phyloP scores from a whole-genome alignment of 1,140 invertebrate species.

The Popillia japonica region DNA sequence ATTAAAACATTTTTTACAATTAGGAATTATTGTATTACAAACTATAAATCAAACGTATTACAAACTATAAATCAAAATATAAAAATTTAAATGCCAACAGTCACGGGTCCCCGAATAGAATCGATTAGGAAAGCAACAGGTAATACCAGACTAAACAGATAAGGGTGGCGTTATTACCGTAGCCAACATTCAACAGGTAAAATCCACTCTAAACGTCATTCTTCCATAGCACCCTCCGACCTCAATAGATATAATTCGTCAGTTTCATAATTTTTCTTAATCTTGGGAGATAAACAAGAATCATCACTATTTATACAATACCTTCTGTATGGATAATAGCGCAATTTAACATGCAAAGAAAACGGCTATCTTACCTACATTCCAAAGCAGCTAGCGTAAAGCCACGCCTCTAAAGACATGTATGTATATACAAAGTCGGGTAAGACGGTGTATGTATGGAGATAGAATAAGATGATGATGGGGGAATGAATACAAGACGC shows the following conservation, averaged over 20 bases:
- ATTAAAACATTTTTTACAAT: too few species aligned
- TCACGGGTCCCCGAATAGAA: not conserved
- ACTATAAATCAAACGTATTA: too few species aligned
- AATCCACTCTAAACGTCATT: not conserved
- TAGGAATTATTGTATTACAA: too few species aligned
- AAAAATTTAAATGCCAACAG: too few species aligned
- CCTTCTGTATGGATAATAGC: not conserved
- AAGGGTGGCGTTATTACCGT: not conserved
- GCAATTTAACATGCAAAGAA: constrained; percentile 16
- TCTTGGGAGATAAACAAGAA: not conserved
- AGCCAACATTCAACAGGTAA: not conserved
- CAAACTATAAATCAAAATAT: too few species aligned
- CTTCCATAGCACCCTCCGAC: not conserved
- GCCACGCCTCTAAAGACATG: constrained; percentile 26
- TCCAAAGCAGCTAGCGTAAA: constrained; percentile 44
- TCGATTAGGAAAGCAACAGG: not conserved
- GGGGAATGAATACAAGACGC: not conserved
- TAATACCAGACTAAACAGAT: too few species aligned
- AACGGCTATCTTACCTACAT: constrained; percentile 47
- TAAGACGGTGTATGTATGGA: too few species aligned
- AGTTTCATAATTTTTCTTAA: too few species aligned
- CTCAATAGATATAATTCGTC: not conserved
- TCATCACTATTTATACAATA: constrained; percentile 25
- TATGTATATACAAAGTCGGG: not conserved
- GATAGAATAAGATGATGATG: constrained; percentile 6